Conservation (phyloP, 1,140 invertebrate genomes). For the Cydia pomonella region DNA sequence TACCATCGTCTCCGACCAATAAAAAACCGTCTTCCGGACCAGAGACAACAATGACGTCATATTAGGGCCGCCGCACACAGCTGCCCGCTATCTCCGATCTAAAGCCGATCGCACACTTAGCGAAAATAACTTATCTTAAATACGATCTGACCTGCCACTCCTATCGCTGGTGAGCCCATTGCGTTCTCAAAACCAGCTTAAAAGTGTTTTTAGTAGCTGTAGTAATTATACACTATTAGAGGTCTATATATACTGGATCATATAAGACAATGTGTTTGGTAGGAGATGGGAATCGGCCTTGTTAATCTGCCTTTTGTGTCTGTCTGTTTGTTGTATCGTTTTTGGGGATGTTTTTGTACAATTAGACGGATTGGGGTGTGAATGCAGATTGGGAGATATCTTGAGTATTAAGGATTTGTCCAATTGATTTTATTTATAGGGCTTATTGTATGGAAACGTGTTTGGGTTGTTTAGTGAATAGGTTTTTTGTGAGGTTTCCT, state of each 20-base stretch:
- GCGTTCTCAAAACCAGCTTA: not conserved
- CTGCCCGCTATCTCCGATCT: conserved; percentile 70
- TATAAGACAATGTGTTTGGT: not conserved
- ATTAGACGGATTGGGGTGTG: conserved; percentile 73
- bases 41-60: conserved; percentile 47
- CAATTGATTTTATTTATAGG: conserved; percentile 41
- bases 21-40: conserved; percentile 42
- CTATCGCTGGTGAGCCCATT: not conserved
- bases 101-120: conserved; percentile 68
- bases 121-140: conserved; percentile 77
- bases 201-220: not conserved
- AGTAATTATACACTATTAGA: not conserved
- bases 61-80: conserved; percentile 61
- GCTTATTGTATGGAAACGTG: not conserved
- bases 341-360: conserved; percentile 68
- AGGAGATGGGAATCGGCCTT: not conserved
- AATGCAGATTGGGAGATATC: conserved; percentile 57
- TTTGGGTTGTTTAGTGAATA: conserved; percentile 17
- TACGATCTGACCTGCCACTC: conserved; percentile 69
- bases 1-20: conserved; percentile 31
- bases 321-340: conserved; percentile 64
- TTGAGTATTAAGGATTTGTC: conserved; percentile 39
- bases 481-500: conserved; percentile 8
- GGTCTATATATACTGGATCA: not conserved
- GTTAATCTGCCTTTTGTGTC: conserved; percentile 73